Conservation (phyloP, 2,113 vertebrate genomes). For the Hymenochirus boettgeri region DNA sequence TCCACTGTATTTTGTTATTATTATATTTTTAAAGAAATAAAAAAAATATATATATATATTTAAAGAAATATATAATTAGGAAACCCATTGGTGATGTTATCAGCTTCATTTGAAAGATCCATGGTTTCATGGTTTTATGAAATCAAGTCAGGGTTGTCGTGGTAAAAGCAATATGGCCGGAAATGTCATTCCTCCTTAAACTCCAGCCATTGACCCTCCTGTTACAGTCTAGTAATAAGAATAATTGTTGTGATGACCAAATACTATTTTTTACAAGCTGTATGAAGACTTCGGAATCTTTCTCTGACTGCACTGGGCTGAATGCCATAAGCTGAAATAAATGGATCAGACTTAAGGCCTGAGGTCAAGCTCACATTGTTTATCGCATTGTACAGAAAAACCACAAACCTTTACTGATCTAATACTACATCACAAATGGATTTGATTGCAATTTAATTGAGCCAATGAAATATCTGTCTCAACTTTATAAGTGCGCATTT, state of each 20-base stretch:
- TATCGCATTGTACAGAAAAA: slow-evolving; percentile 9
- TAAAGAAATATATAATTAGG: too few relatives aligned
- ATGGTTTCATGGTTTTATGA: too few relatives aligned
- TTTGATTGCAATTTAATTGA: neutral
- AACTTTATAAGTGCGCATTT: neutral
- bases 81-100: too few relatives aligned
- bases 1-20: too few relatives aligned
- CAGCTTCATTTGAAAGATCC: too few relatives aligned
- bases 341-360: slow-evolving; percentile 17
- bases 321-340: slow-evolving; percentile 25
- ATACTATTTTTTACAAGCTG: slow-evolving; percentile 24
- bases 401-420: slow-evolving; percentile 5
- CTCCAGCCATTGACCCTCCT: too few relatives aligned
- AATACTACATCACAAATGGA: neutral
- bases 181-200: too few relatives aligned
- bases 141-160: too few relatives aligned
- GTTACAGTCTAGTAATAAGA: neutral
- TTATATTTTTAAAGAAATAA: too few relatives aligned
- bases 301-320: slow-evolving; percentile 24
- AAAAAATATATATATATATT: too few relatives aligned
- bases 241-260: slow-evolving; percentile 25
- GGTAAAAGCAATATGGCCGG: too few relatives aligned
- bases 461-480: neutral
- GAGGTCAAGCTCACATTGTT: slow-evolving; percentile 8
- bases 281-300: slow-evolving; percentile 26